These are phyloP conservation scores for Paguma larvata DNA, from an alignment of 2,797 vertebrate species.

Conservation along the genomic window DNA sequence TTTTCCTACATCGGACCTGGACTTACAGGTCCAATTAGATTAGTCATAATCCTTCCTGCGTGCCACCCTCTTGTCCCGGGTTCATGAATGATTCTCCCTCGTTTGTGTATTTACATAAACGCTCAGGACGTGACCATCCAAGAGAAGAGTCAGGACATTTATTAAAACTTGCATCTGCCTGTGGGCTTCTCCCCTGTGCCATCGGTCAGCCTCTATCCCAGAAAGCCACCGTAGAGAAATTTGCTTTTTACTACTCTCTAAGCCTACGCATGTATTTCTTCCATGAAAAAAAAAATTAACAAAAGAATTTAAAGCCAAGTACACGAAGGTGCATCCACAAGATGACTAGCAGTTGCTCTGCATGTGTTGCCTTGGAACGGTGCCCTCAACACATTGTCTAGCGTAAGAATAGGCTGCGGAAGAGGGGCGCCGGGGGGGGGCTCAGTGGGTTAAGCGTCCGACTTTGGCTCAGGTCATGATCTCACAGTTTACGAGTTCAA, in stretches of 20 bases:
- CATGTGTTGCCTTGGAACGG: neutral
- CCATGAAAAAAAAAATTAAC: neutral
- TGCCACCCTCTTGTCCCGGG: neutral
- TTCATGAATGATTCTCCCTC: neutral
- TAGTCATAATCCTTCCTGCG: neutral
- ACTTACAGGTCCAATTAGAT: neutral
- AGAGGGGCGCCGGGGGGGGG: too few relatives aligned
- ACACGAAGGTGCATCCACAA: neutral
- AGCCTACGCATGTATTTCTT: neutral
- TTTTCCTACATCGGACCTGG: neutral
- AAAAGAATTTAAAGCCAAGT: neutral
- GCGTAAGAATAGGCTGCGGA: neutral
- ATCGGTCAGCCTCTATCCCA: too few relatives aligned
- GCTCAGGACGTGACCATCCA: too few relatives aligned
- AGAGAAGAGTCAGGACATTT: neutral
- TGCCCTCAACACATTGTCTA: neutral
- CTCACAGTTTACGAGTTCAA: too few relatives aligned
- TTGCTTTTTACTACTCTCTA: neutral
- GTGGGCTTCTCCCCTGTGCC: neutral
- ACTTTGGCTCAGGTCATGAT: too few relatives aligned
- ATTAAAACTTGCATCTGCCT: neutral
- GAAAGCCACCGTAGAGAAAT: neutral
- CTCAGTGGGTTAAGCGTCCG: too few relatives aligned
- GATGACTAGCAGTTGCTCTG: neutral
- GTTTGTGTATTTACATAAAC: neutral